Evolutionary conservation across 2,113 vertebrate species (phyloP), one percentile per base, ranked within the genome.

Genomic region (Lontra canadensis): DNA sequence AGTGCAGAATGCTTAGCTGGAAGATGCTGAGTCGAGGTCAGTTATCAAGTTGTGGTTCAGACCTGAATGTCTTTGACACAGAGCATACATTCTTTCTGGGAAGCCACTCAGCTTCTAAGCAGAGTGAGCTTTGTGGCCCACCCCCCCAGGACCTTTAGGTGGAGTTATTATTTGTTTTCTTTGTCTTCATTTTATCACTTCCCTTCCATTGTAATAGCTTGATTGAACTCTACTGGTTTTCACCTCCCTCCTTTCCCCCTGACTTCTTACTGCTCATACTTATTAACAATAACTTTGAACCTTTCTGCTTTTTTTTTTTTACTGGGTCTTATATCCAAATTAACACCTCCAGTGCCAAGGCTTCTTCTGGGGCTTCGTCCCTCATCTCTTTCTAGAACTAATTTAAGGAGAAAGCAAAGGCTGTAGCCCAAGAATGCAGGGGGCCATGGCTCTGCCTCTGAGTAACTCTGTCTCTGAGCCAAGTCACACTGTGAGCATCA

Each of bases 391-490:
- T 59, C 73, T 81, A 87, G 31, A 18, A 67, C 36, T 90, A 93
- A 96, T 93, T 97, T 87, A 96, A 85, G 61, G 73, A 85, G 73
- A 95, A 97, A 86, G 44, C 47, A 96, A 73, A 76, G 36, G 23
- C 74, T 82, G 0, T 15, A 90, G 39, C 18, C 83, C 52, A 71
- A 88, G n/a, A 96, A 61, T 88, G 39, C 31, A 88, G 29, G 42
- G 10, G 61, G n/a, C 52, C 39, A 44, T 96, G 74, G 34, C 63
- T 65, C 17, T 96, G 59, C 67, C 42, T 80, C 17, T 80, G 3
- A 76, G 34, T 57, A 87, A 31, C n/a, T 97, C 42, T 96, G 26
- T 92, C 29, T 69, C 36, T 81, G 36, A 74, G 55, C 10, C 36
- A 95, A 65, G 76, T 92, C 81, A 94, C 31, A 92, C 49, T 57